These are phyloP conservation scores for Aplodontia rufa DNA, from an alignment of 2,113 vertebrate genomes.

Conservation along the genomic window DNA sequence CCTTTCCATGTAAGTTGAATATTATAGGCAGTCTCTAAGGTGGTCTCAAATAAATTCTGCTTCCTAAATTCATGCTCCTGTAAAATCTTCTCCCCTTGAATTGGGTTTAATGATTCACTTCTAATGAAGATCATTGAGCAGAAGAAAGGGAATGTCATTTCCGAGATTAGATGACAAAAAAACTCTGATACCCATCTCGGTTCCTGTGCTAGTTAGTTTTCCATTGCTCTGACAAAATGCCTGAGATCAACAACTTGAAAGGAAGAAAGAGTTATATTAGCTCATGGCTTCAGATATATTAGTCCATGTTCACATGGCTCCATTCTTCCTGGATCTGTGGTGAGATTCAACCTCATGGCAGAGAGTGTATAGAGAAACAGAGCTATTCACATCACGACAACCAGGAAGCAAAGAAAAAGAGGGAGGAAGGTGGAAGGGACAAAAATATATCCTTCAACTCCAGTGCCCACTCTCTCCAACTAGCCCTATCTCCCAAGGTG, in stretches of 20 bases:
- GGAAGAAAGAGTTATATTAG: not conserved
- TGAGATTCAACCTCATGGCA: not conserved
- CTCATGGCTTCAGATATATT: not conserved
- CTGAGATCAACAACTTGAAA: not conserved
- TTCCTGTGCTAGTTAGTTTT: not conserved
- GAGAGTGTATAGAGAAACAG: not conserved
- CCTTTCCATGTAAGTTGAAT: not conserved
- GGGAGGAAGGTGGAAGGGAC: not conserved
- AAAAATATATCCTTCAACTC: not conserved
- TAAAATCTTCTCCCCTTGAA: not conserved
- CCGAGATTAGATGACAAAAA: not conserved
- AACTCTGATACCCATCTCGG: not conserved
- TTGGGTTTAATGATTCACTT: not conserved
- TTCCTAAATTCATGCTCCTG: not conserved
- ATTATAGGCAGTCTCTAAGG: not conserved
- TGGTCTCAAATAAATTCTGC: not conserved
- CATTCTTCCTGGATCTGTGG: not conserved
- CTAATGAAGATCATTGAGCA: not conserved
- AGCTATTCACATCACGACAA: not conserved
- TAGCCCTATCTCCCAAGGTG: not conserved
- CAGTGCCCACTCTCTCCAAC: not conserved
- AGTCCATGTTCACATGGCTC: not conserved
- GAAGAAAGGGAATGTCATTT: not conserved
- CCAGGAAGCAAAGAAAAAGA: not conserved
- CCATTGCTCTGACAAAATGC: not conserved